These are phyloP conservation scores for Xanthorhoe spadicearia DNA, from an alignment of 2,888 invertebrate species.

Conservation along the genomic window DNA sequence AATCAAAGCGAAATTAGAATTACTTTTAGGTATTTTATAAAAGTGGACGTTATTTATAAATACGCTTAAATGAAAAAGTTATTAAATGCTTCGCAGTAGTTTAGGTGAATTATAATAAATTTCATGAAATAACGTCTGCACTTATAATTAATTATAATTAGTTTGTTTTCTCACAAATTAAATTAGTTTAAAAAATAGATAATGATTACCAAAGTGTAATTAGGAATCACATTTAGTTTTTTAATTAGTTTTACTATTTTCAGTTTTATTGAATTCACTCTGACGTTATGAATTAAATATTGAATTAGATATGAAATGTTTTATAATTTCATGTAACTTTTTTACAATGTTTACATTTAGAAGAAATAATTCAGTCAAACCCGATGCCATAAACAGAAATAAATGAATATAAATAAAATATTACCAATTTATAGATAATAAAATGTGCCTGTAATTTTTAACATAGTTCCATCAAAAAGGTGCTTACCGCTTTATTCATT, in stretches of 20 bases:
- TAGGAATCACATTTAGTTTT: slow-evolving; percentile 75
- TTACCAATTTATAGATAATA: slow-evolving; percentile 53
- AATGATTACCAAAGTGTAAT: slow-evolving; percentile 83
- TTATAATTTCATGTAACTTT: slow-evolving; percentile 1
- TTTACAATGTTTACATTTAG: not conserved
- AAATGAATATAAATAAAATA: slow-evolving; percentile 26
- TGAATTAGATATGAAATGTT: not conserved
- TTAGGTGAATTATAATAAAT: slow-evolving; percentile 20
- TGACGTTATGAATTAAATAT: slow-evolving; percentile 1
- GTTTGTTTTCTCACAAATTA: slow-evolving; percentile 61
- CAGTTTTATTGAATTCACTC: not conserved
- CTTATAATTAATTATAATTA: slow-evolving; percentile 32
- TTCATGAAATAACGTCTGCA: slow-evolving; percentile 37
- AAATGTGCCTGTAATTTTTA: slow-evolving; percentile 70
- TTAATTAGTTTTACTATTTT: slow-evolving; percentile 39
- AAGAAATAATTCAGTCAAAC: slow-evolving; percentile 28
- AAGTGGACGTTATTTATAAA: slow-evolving; percentile 37
- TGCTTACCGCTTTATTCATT: slow-evolving; percentile 53
- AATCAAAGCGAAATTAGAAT: slow-evolving; percentile 48
- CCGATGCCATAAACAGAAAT: slow-evolving; percentile 50
- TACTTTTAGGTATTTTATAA: slow-evolving; percentile 38
- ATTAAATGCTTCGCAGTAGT: slow-evolving; percentile 22
- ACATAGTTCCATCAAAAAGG: slow-evolving; percentile 62
- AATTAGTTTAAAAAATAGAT: slow-evolving; percentile 73
- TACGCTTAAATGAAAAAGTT: slow-evolving; percentile 25